phyloP scores from a whole-genome alignment of 2,797 vertebrate genomes.

The Tenualosa thibaudeaui region DNA sequence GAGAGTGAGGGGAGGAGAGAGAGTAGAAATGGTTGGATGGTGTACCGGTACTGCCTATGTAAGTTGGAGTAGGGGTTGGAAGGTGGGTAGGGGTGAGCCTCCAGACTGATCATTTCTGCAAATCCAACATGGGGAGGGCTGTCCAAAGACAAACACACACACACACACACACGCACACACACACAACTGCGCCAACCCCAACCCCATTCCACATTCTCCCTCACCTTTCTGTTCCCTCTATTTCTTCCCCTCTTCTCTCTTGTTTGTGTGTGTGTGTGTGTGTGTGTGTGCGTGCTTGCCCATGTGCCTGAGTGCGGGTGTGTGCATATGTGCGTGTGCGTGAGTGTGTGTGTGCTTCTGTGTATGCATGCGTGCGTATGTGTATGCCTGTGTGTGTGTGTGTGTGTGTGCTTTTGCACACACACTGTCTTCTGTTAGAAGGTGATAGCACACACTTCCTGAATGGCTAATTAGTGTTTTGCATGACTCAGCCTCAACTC shows the following conservation, averaged over 20 bases:
- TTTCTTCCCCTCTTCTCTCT: not conserved
- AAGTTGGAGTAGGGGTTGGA: not conserved
- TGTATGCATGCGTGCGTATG: not conserved
- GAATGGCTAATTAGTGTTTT: constrained; percentile 15
- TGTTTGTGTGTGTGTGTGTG: not conserved
- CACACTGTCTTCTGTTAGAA: not conserved
- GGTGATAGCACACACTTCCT: constrained; percentile 11
- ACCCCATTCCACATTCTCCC: not conserved
- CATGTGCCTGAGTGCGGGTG: not conserved
- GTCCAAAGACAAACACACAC: too few species aligned
- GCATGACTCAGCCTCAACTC: not conserved
- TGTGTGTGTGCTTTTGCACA: not conserved
- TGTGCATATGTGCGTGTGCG: not conserved
- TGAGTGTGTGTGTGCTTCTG: not conserved
- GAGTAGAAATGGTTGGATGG: not conserved
- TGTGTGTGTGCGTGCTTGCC: too few species aligned
- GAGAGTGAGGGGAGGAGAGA: too few species aligned
- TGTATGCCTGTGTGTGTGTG: not conserved
- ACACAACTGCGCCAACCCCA: not conserved
- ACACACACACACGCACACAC: too few species aligned
- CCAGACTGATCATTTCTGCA: not conserved
- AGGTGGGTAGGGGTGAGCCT: not conserved
- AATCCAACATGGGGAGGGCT: not conserved
- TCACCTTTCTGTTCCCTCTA: too few species aligned
- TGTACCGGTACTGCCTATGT: too few species aligned